Percentiles rank a stretch among this genome's conserved stretches.
Conservation (phyloP, 2,797 vertebrate genomes). For the Sebastes nivosus region DNA sequence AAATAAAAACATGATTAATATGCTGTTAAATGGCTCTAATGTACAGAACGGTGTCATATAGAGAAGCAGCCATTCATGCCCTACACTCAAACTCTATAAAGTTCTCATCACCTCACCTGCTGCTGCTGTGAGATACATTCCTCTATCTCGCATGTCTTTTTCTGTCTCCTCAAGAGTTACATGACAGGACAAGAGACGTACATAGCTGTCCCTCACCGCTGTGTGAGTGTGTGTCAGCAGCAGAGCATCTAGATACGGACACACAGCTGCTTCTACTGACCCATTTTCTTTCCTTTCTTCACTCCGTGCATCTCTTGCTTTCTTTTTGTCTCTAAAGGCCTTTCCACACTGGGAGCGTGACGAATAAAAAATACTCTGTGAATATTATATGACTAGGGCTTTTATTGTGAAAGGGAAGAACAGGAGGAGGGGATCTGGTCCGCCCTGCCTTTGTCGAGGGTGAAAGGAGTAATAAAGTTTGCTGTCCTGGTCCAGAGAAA, state of each 20-base stretch:
- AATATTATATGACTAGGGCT: too few species aligned
- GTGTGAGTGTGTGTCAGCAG: neutral
- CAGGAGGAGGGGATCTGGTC: too few species aligned
- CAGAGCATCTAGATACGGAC: neutral
- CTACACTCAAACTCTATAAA: neutral
- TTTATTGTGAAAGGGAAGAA: too few species aligned
- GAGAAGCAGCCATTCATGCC: neutral
- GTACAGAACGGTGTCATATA: neutral
- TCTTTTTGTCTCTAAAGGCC: neutral
- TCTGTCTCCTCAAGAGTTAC: constrained; percentile 25
- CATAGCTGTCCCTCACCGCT: constrained; percentile 59
- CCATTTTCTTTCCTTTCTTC: constrained; percentile 16
- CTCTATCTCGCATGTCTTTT: constrained; percentile 25
- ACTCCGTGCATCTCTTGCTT: neutral
- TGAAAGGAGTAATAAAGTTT: too few species aligned
- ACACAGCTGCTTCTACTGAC: constrained; percentile 36
- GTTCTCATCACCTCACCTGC: constrained; percentile 27
- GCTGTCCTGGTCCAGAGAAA: neutral
- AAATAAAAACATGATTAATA: neutral
- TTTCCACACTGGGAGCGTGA: too few species aligned
- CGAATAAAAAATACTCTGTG: too few species aligned
- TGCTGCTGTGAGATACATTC: constrained; percentile 38
- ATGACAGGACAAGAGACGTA: constrained; percentile 32
- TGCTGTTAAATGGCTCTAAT: neutral
- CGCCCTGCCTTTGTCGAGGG: too few species aligned